Base-by-base conservation (phyloP, 2,888 invertebrate species). In the Ornithoptera alexandrae region DNA sequence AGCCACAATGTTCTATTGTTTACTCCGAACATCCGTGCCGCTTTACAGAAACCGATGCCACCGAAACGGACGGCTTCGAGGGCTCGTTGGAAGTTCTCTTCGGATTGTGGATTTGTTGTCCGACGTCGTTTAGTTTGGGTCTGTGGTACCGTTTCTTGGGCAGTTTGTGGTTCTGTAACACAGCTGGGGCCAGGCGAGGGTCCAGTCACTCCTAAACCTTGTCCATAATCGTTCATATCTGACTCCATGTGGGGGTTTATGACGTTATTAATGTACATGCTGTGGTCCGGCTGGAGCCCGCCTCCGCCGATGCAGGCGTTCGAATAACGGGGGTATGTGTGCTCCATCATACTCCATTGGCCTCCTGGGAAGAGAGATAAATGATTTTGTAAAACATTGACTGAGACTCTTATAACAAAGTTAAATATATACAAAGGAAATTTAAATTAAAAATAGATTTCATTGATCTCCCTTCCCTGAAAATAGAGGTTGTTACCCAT, bases 291-390 rank as follows among this genome's bases (percentile, higher is more conserved):
- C 85, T 94, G 90, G 83, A 94, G 89, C 84, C 90, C 88, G 80
- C 90, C 87, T 68, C 80, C 80, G 84, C 95, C 95, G 88, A 95
- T 94, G 86, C 95, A 94, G 81, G 95, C 90, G 86, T 93, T 93
- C 85, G 94, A 93, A 93, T 95, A 96, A 86, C 96, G 95, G 85
- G 96, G 94, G 90, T 96, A 96, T 84, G 95, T 94, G 90, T 96
- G 95, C 93, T 96, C 96, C 94, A 96, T 94, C 93, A 96, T 95
- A 90, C 95, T 95, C 96, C 96, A 96, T 93, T 96, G 96, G 93
- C 96, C 95, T 94, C 96, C 96, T 96, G 95, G 94, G 94, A 94
- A 93, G 92, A 92, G 92, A 93, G 92, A 92, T 91, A 93, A 94
- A 94, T 88, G 91, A 84, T 84, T 85, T 84, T 85, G 84, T 84